Conservation (phyloP, 2,888 invertebrate species). For the Trissolcus brochymenae region DNA sequence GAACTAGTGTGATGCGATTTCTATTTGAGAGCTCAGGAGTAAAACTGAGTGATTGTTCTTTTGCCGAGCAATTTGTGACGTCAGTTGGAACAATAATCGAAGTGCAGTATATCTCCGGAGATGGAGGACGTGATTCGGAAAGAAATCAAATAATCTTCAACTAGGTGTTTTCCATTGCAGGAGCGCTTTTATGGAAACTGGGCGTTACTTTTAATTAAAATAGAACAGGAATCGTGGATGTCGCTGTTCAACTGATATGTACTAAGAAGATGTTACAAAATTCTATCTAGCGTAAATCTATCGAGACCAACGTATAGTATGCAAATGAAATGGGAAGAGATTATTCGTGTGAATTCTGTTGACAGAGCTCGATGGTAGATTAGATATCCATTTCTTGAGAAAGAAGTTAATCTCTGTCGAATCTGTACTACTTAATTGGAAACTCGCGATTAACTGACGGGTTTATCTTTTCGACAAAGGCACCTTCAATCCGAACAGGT, state of each 20-base stretch:
- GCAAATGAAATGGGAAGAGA: slow-evolving; percentile 42
- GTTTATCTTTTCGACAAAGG: not conserved
- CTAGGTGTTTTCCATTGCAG: too few species aligned
- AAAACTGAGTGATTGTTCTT: slow-evolving; percentile 18
- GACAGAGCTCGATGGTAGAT: slow-evolving; percentile 45
- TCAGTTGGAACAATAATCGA: not conserved
- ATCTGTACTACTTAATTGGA: slow-evolving; percentile 20
- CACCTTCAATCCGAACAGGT: not conserved
- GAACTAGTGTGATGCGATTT: too few species aligned
- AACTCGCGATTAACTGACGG: slow-evolving; percentile 16
- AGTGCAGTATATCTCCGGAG: too few species aligned
- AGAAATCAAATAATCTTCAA: slow-evolving; percentile 2
- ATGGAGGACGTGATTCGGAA: not conserved
- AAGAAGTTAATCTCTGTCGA: slow-evolving; percentile 30
- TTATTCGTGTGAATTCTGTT: slow-evolving; percentile 48
- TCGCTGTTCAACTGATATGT: not conserved
- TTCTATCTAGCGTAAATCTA: slow-evolving; percentile 43
- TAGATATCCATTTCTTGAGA: slow-evolving; percentile 38
- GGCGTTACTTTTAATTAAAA: too few species aligned
- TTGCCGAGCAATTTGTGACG: slow-evolving; percentile 13
- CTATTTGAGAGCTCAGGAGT: too few species aligned
- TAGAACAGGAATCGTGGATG: too few species aligned
- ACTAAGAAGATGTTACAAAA: slow-evolving; percentile 39
- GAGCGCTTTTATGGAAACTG: too few species aligned
- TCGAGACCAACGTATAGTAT: slow-evolving; percentile 36